Percentiles rank a stretch among this genome's conserved stretches.
Evolutionary conservation across 2,888 invertebrate species (phyloP).

Genomic region (Ptilodon capucinus): DNA sequence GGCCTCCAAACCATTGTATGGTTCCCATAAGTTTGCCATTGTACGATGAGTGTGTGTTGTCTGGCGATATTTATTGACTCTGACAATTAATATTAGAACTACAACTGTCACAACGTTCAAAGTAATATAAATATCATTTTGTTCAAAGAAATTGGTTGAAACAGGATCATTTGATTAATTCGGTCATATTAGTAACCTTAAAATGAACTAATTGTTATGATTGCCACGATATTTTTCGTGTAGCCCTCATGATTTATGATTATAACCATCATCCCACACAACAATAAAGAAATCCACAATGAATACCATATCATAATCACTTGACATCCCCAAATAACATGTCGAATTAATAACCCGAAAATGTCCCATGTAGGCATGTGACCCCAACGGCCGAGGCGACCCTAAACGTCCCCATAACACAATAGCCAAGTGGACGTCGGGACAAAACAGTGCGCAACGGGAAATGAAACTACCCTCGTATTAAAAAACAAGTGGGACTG

Average conservation of each 20-base stretch:
- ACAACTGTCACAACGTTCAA: no score
- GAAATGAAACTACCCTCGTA: conserved; percentile 78
- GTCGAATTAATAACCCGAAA: conserved; percentile 57
- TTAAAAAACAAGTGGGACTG: conserved; percentile 78
- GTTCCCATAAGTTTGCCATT: no score
- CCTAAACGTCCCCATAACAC: conserved; percentile 17
- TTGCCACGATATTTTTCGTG: neutral
- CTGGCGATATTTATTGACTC: no score
- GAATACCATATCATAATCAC: conserved; percentile 45
- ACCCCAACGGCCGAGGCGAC: conserved; percentile 14
- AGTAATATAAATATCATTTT: no score
- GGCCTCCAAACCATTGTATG: no score
- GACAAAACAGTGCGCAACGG: conserved; percentile 70
- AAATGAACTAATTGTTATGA: neutral
- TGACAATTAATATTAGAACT: no score
- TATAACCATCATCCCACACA: neutral
- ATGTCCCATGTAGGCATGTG: conserved; percentile 24
- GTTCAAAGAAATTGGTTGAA: no score
- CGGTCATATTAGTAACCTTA: no score
- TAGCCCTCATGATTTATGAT: neutral
- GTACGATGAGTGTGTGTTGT: no score
- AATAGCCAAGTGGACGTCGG: conserved; percentile 67
- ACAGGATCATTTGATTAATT: no score
- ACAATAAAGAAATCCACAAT: conserved; percentile 2
- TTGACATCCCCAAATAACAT: conserved; percentile 60